phyloP scores from a whole-genome alignment of 1,140 invertebrate genomes.

The Phymastichus coffea region DNA sequence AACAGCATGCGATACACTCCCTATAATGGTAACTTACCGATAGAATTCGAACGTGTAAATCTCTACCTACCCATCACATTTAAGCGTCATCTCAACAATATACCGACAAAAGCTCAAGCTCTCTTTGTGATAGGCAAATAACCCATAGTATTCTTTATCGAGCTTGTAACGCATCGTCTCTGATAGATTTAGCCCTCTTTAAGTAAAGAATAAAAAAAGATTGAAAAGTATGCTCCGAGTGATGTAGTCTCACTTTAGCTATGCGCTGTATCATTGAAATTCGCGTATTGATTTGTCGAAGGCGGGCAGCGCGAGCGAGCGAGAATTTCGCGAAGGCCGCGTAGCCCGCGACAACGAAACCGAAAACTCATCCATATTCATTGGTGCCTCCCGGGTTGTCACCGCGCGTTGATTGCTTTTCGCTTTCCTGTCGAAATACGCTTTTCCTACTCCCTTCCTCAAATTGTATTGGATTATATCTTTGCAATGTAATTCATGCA shows the following conservation, averaged over 20 bases:
- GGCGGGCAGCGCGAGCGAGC: background rate
- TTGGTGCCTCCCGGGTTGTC: too few relatives aligned
- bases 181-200: too few relatives aligned
- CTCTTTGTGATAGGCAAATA: too few relatives aligned
- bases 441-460: background rate
- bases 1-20: too few relatives aligned
- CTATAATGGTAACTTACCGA: too few relatives aligned
- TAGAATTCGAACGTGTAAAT: too few relatives aligned
- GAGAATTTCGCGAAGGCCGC: background rate
- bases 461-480: background rate
- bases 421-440: background rate
- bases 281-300: background rate
- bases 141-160: too few relatives aligned
- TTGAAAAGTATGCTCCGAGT: background rate
- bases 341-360: background rate
- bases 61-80: too few relatives aligned
- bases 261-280: too few relatives aligned
- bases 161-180: too few relatives aligned
- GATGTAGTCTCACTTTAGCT: background rate
- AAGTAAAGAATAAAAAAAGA: conserved; percentile 17
- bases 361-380: background rate
- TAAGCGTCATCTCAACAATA: too few relatives aligned
- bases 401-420: background rate
- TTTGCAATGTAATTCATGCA: background rate
- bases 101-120: too few relatives aligned